These are phyloP conservation scores for Umimayanthus chanpuru DNA, from an alignment of 92 coral and sea anemone species.

Conservation along the genomic window DNA sequence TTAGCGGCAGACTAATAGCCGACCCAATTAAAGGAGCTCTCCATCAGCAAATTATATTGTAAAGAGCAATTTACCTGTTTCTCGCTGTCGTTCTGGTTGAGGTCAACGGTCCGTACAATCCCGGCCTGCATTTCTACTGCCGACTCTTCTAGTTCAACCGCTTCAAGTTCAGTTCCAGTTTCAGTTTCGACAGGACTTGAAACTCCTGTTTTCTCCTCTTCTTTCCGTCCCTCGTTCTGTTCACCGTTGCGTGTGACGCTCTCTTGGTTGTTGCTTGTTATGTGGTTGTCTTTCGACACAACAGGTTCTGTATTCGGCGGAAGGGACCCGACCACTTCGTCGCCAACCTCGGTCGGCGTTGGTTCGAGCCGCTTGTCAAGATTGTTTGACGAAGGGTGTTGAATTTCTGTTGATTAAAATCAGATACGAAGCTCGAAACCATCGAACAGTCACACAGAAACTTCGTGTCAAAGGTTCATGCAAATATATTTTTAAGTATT, in stretches of 20 bases:
- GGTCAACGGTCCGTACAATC: not conserved
- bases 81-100: not conserved
- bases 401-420: constrained; percentile 38
- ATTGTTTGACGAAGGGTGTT: constrained; percentile 21
- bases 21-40: not conserved
- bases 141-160: constrained; percentile 1
- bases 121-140: constrained; percentile 34
- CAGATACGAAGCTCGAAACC: not conserved
- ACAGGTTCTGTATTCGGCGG: not conserved
- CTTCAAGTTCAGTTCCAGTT: not conserved
- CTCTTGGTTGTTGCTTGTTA: not conserved
- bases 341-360: constrained; percentile 2
- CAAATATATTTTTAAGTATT: not conserved
- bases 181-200: constrained; percentile 6
- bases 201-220: not conserved
- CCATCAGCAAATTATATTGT: not conserved
- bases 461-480: not conserved
- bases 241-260: not conserved
- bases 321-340: not conserved
- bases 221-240: not conserved
- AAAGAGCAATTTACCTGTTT: constrained; percentile 20
- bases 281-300: not conserved
- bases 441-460: not conserved
- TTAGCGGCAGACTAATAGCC: not conserved
- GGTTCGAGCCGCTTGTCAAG: constrained; percentile 37